These are phyloP conservation scores for Lipophrys pholis DNA, from an alignment of 2,113 vertebrate species.

Conservation along the genomic window DNA sequence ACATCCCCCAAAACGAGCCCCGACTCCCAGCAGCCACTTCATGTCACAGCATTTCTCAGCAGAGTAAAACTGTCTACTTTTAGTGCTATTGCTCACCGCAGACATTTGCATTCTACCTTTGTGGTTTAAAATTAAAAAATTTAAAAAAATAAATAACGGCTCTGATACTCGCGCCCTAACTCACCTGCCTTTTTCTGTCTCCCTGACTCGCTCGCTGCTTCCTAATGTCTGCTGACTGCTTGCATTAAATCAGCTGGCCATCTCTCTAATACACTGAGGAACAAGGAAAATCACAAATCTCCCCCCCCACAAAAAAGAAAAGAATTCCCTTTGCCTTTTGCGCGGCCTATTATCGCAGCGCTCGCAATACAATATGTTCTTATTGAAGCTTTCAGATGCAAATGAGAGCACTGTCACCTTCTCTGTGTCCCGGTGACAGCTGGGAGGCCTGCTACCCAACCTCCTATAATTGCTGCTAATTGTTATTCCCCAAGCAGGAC, in stretches of 20 bases:
- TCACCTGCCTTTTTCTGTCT: background rate
- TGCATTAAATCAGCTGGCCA: conserved; percentile 42
- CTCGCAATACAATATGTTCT: conserved; percentile 75
- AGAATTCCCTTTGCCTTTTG: conserved; percentile 69
- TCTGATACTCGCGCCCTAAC: too few species aligned
- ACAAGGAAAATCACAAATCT: conserved; percentile 35
- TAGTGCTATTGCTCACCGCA: background rate
- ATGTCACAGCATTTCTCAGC: too few species aligned
- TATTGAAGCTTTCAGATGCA: conserved; percentile 80
- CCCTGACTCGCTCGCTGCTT: conserved; percentile 19
- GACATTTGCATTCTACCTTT: background rate
- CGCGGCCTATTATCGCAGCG: conserved; percentile 66
- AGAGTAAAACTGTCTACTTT: too few species aligned
- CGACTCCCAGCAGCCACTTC: too few species aligned
- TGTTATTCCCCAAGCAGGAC: conserved; percentile 74
- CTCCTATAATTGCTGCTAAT: conserved; percentile 77
- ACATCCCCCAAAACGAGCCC: too few species aligned
- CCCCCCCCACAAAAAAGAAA: conserved; percentile 20
- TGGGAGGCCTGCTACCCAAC: conserved; percentile 64
- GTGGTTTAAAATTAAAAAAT: background rate
- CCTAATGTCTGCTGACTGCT: conserved; percentile 15
- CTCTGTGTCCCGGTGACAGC: conserved; percentile 72
- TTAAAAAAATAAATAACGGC: too few species aligned
- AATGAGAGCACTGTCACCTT: conserved; percentile 69
- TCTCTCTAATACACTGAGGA: conserved; percentile 26